Conservation (phyloP, 2,113 vertebrate genomes). For the Vombatus ursinus region DNA sequence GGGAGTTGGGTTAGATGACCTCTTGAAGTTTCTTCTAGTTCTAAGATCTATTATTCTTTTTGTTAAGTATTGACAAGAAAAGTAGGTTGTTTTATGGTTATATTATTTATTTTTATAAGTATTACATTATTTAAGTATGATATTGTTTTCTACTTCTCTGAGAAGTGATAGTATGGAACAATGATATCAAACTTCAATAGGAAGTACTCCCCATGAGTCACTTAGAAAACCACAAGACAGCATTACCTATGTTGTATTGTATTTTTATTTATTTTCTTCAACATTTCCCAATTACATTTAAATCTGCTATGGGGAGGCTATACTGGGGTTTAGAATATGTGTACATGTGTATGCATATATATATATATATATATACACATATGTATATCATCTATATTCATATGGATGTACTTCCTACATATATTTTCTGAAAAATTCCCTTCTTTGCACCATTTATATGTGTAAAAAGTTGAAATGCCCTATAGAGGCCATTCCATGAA, state of each 20-base stretch:
- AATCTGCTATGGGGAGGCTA: neutral
- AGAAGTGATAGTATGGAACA: neutral
- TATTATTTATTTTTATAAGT: neutral
- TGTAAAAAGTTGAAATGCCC: neutral
- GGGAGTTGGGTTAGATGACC: neutral
- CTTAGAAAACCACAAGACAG: neutral
- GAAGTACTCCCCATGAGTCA: neutral
- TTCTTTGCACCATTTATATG: neutral
- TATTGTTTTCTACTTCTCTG: neutral
- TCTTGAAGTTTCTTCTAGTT: neutral
- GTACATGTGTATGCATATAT: neutral
- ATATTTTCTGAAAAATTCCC: neutral
- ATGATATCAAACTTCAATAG: neutral
- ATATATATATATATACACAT: neutral
- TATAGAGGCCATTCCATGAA: neutral
- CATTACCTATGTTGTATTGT: neutral
- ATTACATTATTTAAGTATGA: neutral
- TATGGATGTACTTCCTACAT: too few relatives aligned
- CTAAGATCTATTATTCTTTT: neutral
- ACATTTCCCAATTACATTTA: neutral
- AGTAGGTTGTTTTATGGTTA: neutral
- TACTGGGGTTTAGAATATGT: neutral
- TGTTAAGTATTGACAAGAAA: neutral
- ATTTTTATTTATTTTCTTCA: neutral
- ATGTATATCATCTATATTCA: neutral